phyloP scores from a whole-genome alignment of 2,113 vertebrate genomes.

The Pteropus alecto region DNA sequence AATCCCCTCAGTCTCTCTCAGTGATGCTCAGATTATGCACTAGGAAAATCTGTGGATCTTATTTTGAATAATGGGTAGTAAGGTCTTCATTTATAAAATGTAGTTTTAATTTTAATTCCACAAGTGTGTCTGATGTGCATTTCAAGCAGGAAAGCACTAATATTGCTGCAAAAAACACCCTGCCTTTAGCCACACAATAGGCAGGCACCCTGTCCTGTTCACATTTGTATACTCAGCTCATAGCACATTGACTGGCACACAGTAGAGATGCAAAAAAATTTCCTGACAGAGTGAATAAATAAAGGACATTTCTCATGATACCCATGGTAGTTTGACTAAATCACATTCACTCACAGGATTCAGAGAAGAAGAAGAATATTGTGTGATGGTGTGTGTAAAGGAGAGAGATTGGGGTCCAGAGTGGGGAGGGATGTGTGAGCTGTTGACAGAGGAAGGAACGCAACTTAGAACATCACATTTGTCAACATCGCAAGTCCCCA shows the following conservation, averaged over 20 bases:
- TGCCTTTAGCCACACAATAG: neutral
- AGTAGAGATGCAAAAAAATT: neutral
- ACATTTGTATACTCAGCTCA: neutral
- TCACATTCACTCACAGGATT: too few species aligned
- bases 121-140: neutral
- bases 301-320: neutral
- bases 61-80: neutral
- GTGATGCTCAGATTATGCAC: neutral
- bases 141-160: neutral
- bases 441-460: neutral
- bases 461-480: neutral
- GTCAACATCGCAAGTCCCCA: neutral
- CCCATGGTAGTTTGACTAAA: neutral
- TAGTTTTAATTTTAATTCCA: neutral
- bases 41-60: neutral
- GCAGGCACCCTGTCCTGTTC: neutral
- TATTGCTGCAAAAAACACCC: accelerated
- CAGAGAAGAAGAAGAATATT: neutral
- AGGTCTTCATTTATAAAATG: neutral
- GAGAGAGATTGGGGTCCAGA: too few species aligned
- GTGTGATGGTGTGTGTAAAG: neutral
- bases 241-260: neutral
- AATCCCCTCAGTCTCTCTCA: neutral
- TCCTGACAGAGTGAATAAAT: neutral
- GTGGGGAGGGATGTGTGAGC: neutral